These are phyloP conservation scores for Leptinotarsa juncta DNA, from an alignment of 2,888 invertebrate species.

Conservation along the genomic window DNA sequence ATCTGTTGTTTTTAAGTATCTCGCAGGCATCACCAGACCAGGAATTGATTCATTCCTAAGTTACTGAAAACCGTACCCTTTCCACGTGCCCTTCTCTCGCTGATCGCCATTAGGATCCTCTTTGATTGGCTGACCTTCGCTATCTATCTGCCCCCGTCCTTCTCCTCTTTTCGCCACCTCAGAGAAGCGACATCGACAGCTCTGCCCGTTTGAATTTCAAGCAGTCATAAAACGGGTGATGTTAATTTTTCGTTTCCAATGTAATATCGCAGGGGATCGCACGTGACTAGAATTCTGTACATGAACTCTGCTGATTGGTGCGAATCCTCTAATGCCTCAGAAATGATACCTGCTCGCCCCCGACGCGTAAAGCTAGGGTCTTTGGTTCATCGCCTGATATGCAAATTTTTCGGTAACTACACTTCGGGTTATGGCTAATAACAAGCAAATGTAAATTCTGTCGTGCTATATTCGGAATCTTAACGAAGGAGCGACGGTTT, in stretches of 20 bases:
- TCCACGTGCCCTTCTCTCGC: neutral
- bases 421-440: conserved; percentile 58
- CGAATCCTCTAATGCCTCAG: conserved; percentile 50
- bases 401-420: conserved; percentile 57
- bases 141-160: conserved; percentile 29
- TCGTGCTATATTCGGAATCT: conserved; percentile 43
- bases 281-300: conserved; percentile 55
- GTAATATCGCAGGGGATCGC: conserved; percentile 62
- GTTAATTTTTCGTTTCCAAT: conserved; percentile 66
- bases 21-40: neutral
- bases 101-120: neutral
- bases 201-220: conserved; percentile 59
- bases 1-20: too few species aligned
- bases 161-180: conserved; percentile 45
- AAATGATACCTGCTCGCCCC: conserved; percentile 50
- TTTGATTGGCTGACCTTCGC: conserved; percentile 39
- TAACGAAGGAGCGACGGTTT: conserved; percentile 26
- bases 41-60: neutral
- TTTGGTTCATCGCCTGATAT: conserved; percentile 57
- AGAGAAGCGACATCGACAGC: conserved; percentile 47
- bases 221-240: conserved; percentile 67
- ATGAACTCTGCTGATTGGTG: conserved; percentile 53
- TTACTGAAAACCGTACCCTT: neutral
- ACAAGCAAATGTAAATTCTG: conserved; percentile 55
- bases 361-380: conserved; percentile 40